Conservation (phyloP, 1,140 invertebrate genomes). For the Elysia chlorotica region DNA sequence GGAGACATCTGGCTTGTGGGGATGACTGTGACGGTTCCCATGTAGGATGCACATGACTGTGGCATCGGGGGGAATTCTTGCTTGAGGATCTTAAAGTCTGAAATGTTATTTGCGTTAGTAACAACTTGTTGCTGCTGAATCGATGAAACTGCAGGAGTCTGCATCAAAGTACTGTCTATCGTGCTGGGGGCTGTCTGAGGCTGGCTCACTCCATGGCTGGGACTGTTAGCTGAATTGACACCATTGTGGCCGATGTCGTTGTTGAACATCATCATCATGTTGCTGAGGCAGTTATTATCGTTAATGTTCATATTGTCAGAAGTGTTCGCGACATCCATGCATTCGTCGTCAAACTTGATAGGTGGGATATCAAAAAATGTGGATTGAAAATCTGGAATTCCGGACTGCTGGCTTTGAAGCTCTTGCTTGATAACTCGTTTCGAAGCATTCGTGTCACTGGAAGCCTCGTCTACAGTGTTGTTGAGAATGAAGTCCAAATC, state of each 20-base stretch:
- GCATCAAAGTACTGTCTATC: background rate
- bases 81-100: constrained; percentile 41
- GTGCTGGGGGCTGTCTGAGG: background rate
- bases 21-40: constrained; percentile 40
- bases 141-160: background rate
- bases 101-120: constrained; percentile 1
- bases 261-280: constrained; percentile 1
- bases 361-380: constrained; percentile 59
- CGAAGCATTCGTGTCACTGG: constrained; percentile 38
- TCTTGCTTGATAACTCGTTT: constrained; percentile 46
- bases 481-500: constrained; percentile 60
- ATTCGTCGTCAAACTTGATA: constrained; percentile 51
- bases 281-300: background rate
- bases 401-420: constrained; percentile 15
- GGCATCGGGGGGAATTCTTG: constrained; percentile 35
- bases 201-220: background rate
- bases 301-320: background rate
- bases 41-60: constrained; percentile 45
- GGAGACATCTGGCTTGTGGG: constrained; percentile 31
- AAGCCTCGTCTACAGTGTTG: constrained; percentile 42
- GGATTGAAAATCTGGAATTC: constrained; percentile 55
- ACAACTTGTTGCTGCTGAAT: background rate
- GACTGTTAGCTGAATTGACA: background rate
- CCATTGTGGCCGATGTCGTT: background rate
- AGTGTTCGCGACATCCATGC: too few relatives aligned